Conservation (phyloP, 2,888 invertebrate genomes). For the Andrena fulva region DNA sequence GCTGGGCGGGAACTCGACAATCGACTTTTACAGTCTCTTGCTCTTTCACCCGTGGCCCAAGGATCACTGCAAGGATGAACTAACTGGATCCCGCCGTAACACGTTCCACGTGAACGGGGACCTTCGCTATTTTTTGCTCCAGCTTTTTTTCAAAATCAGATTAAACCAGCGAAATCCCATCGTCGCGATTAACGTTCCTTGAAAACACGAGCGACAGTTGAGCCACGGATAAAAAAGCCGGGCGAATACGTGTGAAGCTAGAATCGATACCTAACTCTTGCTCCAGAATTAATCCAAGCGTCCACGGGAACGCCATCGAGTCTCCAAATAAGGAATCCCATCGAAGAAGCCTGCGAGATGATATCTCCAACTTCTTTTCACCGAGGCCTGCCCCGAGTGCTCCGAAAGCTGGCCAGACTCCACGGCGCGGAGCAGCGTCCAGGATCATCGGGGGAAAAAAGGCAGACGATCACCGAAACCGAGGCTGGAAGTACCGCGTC, state of each 20-base stretch:
- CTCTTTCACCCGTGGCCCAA: conserved; percentile 65
- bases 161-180: not conserved
- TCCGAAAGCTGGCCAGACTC: not conserved
- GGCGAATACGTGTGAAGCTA: too few species aligned
- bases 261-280: too few species aligned
- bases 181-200: not conserved
- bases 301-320: too few species aligned
- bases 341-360: too few species aligned
- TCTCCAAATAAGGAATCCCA: too few species aligned
- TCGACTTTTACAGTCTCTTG: conserved; percentile 77
- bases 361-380: too few species aligned
- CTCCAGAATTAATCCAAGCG: too few species aligned
- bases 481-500: conserved; percentile 26
- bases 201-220: too few species aligned
- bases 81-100: conserved; percentile 46
- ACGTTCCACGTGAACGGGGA: conserved; percentile 31
- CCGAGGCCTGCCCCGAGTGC: too few species aligned
- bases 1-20: conserved; percentile 79
- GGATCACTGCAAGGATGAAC: conserved; percentile 58
- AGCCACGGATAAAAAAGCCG: too few species aligned
- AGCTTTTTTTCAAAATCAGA: not conserved
- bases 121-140: conserved; percentile 10
- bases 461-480: not conserved
- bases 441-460: not conserved
- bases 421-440: conserved; percentile 5